These are phyloP conservation scores for Villa cingulata DNA, from an alignment of 2,888 invertebrate genomes.

Conservation along the genomic window DNA sequence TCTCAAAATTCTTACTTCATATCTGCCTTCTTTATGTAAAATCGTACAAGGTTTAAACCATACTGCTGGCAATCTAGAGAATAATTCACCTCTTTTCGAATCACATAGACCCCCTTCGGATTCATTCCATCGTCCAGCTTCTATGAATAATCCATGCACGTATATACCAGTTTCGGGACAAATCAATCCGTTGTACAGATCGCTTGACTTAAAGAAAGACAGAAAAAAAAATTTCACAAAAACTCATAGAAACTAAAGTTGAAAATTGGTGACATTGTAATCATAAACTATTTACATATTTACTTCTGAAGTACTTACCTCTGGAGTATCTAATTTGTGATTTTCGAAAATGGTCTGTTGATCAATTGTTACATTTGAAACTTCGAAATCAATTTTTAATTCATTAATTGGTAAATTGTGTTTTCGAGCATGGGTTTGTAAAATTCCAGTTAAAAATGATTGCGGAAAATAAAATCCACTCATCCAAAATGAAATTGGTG, in stretches of 20 bases:
- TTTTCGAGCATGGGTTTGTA: constrained; percentile 79
- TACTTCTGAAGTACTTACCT: constrained; percentile 24
- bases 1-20: constrained; percentile 45
- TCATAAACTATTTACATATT: no score
- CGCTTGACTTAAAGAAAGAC: constrained; percentile 23
- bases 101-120: constrained; percentile 54
- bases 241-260: no score
- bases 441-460: constrained; percentile 77
- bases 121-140: constrained; percentile 78
- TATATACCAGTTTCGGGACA: constrained; percentile 54
- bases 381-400: constrained; percentile 66
- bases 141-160: constrained; percentile 70
- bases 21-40: constrained; percentile 19
- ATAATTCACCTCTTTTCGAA: constrained; percentile 51
- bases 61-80: constrained; percentile 26
- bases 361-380: constrained; percentile 42
- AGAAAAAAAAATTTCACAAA: not conserved
- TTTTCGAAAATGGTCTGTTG: constrained; percentile 52
- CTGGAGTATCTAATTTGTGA: constrained; percentile 23
- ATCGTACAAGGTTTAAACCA: constrained; percentile 30
- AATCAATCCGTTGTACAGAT: constrained; percentile 42
- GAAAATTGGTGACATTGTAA: no score
- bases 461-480: constrained; percentile 91
- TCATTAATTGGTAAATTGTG: constrained; percentile 78
- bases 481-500: constrained; percentile 77